These are phyloP conservation scores for Aphelenchoides bicaudatus DNA, from an alignment of 2,888 invertebrate genomes.

Conservation along the genomic window DNA sequence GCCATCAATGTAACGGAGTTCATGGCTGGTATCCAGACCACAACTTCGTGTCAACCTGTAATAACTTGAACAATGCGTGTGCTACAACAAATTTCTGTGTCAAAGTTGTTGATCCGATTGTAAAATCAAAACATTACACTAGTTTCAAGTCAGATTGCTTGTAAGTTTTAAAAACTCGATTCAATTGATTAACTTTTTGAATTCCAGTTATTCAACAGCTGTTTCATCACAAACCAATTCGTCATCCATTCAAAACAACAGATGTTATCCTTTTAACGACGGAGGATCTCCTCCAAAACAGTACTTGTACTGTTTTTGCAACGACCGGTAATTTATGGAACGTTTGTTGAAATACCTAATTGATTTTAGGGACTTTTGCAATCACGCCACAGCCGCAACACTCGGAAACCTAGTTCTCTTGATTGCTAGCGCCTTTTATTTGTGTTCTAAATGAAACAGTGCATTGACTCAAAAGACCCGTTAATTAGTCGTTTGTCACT, in stretches of 20 bases:
- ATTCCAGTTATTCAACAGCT: conserved; percentile 3
- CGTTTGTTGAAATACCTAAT: neutral
- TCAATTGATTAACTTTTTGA: neutral
- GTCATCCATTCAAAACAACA: conserved; percentile 16
- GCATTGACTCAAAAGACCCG: too few relatives aligned
- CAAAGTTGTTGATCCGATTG: conserved; percentile 29
- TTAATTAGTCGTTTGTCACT: too few relatives aligned
- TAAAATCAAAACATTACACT: conserved; percentile 14
- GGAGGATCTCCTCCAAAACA: conserved; percentile 19
- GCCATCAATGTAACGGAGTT: conserved; percentile 27
- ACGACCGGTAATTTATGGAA: conserved; percentile 15
- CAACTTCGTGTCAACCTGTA: conserved; percentile 22
- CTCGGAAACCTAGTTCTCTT: too few relatives aligned
- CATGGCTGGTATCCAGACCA: conserved; percentile 24
- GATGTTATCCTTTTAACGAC: conserved; percentile 20
- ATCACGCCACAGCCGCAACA: too few relatives aligned
- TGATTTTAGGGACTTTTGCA: too few relatives aligned
- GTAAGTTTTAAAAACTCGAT: conserved; percentile 12
- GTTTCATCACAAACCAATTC: conserved; percentile 12
- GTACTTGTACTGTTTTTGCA: conserved; percentile 25
- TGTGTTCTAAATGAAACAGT: too few relatives aligned
- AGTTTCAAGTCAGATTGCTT: conserved; percentile 28
- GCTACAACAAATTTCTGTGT: conserved; percentile 27
- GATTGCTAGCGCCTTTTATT: too few relatives aligned
- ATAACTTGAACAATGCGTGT: conserved; percentile 27